These are phyloP conservation scores for Cricetomys ansorgei DNA, from an alignment of 2,113 vertebrate genomes.

Conservation along the genomic window DNA sequence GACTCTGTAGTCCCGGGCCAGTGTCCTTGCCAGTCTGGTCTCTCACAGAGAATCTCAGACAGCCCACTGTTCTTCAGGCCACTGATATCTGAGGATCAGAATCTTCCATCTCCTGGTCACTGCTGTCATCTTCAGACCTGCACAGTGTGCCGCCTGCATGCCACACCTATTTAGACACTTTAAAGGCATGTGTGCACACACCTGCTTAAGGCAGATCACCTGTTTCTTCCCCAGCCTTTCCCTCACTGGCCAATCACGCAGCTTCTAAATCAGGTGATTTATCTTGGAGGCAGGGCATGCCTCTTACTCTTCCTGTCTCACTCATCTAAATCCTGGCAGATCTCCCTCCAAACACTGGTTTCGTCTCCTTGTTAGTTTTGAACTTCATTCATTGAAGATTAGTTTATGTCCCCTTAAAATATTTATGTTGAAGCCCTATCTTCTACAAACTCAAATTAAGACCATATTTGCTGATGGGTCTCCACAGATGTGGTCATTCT, in stretches of 20 bases:
- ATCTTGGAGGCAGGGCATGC: background rate
- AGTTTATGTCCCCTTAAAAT: background rate
- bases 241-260: no score
- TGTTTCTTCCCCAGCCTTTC: background rate
- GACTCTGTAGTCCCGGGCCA: background rate
- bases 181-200: background rate
- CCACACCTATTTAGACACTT: background rate
- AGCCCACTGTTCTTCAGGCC: background rate
- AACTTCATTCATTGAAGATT: background rate
- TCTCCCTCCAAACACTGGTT: no score
- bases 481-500: background rate
- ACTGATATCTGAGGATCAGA: background rate
- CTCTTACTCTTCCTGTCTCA: background rate
- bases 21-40: background rate
- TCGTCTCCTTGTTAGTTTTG: background rate
- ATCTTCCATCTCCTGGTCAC: background rate
- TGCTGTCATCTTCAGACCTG: background rate
- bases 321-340: background rate
- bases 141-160: background rate
- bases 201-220: background rate
- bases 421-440: background rate
- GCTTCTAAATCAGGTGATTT: background rate
- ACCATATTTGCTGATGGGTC: background rate
- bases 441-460: background rate
- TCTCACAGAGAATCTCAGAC: background rate